phyloP scores from a whole-genome alignment of 2,797 vertebrate genomes.

The Pempheris klunzingeri region DNA sequence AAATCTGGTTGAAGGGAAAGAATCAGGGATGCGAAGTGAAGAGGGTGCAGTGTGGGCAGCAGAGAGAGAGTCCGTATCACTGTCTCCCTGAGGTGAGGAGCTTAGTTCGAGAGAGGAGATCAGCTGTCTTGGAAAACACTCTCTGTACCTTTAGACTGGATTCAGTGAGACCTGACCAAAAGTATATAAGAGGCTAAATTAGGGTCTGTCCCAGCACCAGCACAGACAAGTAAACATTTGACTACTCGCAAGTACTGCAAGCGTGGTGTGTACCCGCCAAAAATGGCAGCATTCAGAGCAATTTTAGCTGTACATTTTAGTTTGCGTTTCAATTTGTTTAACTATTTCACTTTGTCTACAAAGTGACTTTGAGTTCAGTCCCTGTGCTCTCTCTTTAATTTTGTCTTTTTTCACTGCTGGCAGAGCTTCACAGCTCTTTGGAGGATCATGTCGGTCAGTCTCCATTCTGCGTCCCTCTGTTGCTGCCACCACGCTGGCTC shows the following conservation, averaged over 20 bases:
- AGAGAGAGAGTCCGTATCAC: slow-evolving; percentile 33
- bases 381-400: no score
- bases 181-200: no score
- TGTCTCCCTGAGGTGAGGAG: slow-evolving; percentile 35
- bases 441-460: slow-evolving; percentile 2
- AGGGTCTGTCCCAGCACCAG: no score
- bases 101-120: slow-evolving; percentile 31
- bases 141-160: slow-evolving; percentile 13
- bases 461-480: not conserved
- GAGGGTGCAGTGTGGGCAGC: slow-evolving; percentile 36
- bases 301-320: no score
- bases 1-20: not conserved
- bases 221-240: no score
- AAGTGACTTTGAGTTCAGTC: no score
- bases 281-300: not conserved
- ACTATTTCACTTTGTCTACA: not conserved
- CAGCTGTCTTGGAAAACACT: slow-evolving; percentile 25
- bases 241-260: no score
- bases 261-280: no score
- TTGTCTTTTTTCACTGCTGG: not conserved
- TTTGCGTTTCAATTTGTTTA: not conserved
- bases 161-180: not conserved
- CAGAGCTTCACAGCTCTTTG: not conserved
- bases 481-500: not conserved
- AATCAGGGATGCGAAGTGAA: not conserved